Percentiles rank a stretch among this genome's conserved stretches.
These are phyloP conservation scores for Lucinisca nassula DNA, from an alignment of 2,888 invertebrate genomes.

Conservation along the genomic window DNA sequence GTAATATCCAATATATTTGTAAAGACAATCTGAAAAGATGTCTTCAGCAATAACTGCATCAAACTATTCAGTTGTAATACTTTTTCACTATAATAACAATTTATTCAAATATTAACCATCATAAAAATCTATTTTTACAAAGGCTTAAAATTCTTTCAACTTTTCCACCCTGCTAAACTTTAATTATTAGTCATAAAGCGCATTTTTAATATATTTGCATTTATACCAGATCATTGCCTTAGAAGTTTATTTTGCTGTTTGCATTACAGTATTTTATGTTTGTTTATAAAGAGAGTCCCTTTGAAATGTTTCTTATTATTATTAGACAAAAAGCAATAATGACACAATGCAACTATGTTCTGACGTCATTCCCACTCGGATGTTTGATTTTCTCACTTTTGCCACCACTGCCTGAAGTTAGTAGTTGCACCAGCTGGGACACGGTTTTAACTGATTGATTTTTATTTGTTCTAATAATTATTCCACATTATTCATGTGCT, in stretches of 20 bases:
- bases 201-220: neutral
- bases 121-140: neutral
- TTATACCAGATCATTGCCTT: neutral
- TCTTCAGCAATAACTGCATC: too few relatives aligned
- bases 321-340: neutral
- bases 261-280: neutral
- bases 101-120: too few relatives aligned
- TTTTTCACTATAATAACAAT: too few relatives aligned
- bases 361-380: neutral
- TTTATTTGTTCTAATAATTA: neutral
- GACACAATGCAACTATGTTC: neutral
- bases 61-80: too few relatives aligned
- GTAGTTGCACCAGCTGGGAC: neutral
- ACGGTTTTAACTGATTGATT: neutral
- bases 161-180: neutral
- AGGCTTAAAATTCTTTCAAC: neutral
- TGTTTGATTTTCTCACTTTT: neutral
- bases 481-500: neutral
- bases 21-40: too few relatives aligned
- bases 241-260: neutral
- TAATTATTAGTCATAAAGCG: neutral
- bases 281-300: neutral
- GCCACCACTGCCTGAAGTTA: too few relatives aligned
- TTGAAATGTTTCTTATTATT: neutral
- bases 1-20: too few relatives aligned